Percentiles rank a stretch among this genome's conserved stretches.
Evolutionary conservation across 2,113 vertebrate species (phyloP).

Genomic region (Elanus axillaris): DNA sequence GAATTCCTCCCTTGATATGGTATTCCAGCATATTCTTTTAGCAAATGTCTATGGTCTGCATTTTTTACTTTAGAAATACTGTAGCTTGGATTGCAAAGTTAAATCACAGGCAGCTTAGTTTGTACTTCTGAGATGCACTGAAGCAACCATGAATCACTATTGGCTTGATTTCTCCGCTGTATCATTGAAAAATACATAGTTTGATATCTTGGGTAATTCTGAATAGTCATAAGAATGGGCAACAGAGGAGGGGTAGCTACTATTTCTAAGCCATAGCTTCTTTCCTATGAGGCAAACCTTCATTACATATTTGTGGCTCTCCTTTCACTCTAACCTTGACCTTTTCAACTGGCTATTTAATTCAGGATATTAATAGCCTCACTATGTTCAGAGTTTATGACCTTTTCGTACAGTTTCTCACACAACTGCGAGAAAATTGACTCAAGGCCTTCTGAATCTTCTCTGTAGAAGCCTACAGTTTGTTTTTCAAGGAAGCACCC

Average conservation of each 20-base stretch:
- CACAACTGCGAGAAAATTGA: background rate
- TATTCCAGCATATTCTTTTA: background rate
- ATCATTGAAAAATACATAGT: background rate
- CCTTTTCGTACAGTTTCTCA: background rate
- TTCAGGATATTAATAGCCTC: background rate
- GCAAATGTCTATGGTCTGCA: background rate
- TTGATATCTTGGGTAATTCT: background rate
- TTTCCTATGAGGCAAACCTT: background rate
- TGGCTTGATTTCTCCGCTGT: background rate
- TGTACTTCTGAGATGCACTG: background rate
- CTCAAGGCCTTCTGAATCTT: background rate
- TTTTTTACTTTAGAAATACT: background rate
- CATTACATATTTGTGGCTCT: background rate
- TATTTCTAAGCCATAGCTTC: background rate
- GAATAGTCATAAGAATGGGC: background rate
- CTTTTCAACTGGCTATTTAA: slow-evolving; percentile 8
- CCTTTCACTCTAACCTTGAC: background rate
- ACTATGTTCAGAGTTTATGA: background rate
- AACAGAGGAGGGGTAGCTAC: background rate
- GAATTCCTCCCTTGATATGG: background rate
- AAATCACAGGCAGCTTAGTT: background rate
- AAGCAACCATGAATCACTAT: background rate
- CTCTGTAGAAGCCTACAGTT: background rate
- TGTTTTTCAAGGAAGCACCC: background rate
- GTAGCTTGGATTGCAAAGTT: background rate